Evolutionary conservation across 2,888 invertebrate species (phyloP).

Genomic region (Brenthis daphne): DNA sequence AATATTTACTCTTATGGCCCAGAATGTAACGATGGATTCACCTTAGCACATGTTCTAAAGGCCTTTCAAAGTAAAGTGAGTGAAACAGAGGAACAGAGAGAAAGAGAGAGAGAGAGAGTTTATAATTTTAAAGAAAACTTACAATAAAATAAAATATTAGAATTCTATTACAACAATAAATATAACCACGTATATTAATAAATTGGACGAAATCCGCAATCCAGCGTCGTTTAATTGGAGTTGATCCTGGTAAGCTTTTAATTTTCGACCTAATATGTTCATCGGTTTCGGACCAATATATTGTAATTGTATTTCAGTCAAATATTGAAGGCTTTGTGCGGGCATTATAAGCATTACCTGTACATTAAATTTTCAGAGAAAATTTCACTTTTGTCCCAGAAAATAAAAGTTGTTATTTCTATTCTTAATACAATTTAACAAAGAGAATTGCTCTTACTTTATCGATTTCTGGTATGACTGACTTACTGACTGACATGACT

Average conservation of each 20-base stretch:
- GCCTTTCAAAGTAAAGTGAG: too few relatives aligned
- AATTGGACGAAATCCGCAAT: not conserved
- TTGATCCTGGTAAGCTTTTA: constrained; percentile 50
- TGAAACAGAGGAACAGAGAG: too few relatives aligned
- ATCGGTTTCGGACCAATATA: constrained; percentile 56
- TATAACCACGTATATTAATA: constrained; percentile 12
- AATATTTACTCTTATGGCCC: too few relatives aligned
- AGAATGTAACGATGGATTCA: too few relatives aligned
- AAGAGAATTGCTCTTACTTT: too few relatives aligned
- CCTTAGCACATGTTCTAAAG: too few relatives aligned
- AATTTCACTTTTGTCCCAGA: not conserved
- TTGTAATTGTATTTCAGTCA: constrained; percentile 59
- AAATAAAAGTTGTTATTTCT: too few relatives aligned
- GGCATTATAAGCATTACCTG: constrained; percentile 68
- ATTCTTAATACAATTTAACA: too few relatives aligned
- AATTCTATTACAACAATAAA: constrained; percentile 25
- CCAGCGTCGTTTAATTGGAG: constrained; percentile 29
- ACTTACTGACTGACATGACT: too few relatives aligned
- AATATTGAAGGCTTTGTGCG: constrained; percentile 51
- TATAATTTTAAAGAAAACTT: too few relatives aligned
- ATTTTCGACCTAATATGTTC: constrained; percentile 61
- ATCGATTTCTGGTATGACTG: too few relatives aligned
- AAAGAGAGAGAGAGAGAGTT: too few relatives aligned
- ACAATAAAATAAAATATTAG: not conserved
- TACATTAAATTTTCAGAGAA: not conserved